phyloP scores from a whole-genome alignment of 2,797 vertebrate species.

The Urophycis tenuis region DNA sequence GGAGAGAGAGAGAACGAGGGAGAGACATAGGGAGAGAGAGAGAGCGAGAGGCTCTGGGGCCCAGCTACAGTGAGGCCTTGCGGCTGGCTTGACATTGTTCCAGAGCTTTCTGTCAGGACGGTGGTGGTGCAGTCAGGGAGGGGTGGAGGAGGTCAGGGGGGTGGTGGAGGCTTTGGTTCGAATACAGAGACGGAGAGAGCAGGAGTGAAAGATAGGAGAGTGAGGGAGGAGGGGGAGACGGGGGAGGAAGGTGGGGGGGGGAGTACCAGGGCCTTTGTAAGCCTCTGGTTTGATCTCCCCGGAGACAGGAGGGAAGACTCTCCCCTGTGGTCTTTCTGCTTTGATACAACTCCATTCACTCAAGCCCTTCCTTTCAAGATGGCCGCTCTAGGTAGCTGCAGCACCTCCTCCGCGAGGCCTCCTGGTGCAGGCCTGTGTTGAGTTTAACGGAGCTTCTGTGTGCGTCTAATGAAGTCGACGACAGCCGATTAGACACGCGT shows the following conservation, averaged over 20 bases:
- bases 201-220: background rate
- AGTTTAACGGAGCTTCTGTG: no score
- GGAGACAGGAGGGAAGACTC: no score
- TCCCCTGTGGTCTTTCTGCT: background rate
- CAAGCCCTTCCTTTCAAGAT: background rate
- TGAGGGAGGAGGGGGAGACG: no score
- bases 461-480: no score
- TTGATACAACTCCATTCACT: background rate
- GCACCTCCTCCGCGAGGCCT: background rate
- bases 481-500: no score
- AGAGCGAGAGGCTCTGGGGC: conserved; percentile 16
- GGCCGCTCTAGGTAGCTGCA: background rate
- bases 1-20: background rate
- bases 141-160: conserved; percentile 49
- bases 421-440: no score
- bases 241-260: no score
- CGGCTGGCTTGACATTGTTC: conserved; percentile 52
- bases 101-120: conserved; percentile 47
- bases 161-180: conserved; percentile 55
- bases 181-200: background rate
- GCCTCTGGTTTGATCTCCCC: background rate
- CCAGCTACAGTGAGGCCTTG: conserved; percentile 24
- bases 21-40: no score
- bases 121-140: conserved; percentile 30
- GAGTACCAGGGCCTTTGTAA: background rate